phyloP scores from a whole-genome alignment of 2,797 vertebrate species.

The Morus bassanus region DNA sequence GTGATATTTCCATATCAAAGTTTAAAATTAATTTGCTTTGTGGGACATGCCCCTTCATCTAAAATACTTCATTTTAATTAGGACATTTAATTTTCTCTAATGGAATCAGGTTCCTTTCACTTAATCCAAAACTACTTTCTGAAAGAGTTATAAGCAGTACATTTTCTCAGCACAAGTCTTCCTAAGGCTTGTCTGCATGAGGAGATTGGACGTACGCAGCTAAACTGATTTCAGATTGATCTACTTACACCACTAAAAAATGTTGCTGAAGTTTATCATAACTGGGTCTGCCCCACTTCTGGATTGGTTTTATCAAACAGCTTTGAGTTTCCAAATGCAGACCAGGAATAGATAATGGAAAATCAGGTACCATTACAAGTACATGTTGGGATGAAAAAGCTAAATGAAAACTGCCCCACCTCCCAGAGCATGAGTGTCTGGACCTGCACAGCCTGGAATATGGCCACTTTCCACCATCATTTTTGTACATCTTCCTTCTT shows the following conservation, averaged over 20 bases:
- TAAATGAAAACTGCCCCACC: not conserved
- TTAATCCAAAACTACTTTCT: slow-evolving; percentile 32
- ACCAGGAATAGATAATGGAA: not conserved
- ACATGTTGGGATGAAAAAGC: not conserved
- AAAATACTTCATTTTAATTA: slow-evolving; percentile 60
- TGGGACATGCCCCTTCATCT: slow-evolving; percentile 46
- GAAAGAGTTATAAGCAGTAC: slow-evolving; percentile 3
- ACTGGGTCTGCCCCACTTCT: not conserved
- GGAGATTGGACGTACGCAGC: not conserved
- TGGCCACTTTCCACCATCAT: not conserved
- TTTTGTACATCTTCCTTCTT: not conserved
- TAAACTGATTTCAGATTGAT: slow-evolving; percentile 27
- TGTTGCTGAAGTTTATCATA: not conserved
- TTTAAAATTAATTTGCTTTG: slow-evolving; percentile 61
- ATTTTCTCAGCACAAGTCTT: slow-evolving; percentile 8
- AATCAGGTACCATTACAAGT: not conserved
- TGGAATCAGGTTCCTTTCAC: slow-evolving; percentile 38
- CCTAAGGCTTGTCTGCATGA: not conserved
- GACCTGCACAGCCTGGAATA: not conserved
- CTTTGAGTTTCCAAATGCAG: not conserved
- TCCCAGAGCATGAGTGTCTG: not conserved
- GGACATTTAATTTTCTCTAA: slow-evolving; percentile 47
- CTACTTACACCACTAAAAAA: not conserved
- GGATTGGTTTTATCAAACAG: not conserved
- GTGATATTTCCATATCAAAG: slow-evolving; percentile 64